Evolutionary conservation across 2,888 invertebrate genomes (phyloP).

Genomic region (Brachyptera putata): DNA sequence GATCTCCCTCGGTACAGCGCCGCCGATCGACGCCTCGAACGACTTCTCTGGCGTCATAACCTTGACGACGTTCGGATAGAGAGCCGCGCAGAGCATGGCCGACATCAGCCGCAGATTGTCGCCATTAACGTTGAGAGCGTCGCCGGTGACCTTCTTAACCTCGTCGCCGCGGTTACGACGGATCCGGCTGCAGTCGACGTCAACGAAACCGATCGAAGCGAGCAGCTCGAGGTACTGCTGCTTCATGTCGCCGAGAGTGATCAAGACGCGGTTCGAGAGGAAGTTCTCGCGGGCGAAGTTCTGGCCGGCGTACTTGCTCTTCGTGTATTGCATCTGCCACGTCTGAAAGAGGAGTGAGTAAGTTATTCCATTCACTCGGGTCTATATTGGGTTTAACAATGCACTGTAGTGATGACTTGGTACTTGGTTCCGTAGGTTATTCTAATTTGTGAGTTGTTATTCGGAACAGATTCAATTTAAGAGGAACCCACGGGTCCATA

Average conservation of each 20-base stretch:
- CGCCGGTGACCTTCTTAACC: slow-evolving; percentile 61
- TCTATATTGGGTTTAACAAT: too few species aligned
- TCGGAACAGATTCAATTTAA: slow-evolving; percentile 22
- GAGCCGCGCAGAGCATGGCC: slow-evolving; percentile 84
- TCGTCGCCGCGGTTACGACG: slow-evolving; percentile 50
- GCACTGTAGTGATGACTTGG: too few species aligned
- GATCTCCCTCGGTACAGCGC: slow-evolving; percentile 68
- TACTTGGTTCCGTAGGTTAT: too few species aligned
- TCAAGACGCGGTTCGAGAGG: slow-evolving; percentile 73
- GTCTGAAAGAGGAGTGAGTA: slow-evolving; percentile 54
- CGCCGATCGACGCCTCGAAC: slow-evolving; percentile 65
- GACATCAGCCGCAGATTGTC: slow-evolving; percentile 64
- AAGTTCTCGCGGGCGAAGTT: slow-evolving; percentile 80
- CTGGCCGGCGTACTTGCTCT: slow-evolving; percentile 65
- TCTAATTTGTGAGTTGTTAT: too few species aligned
- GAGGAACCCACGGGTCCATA: too few species aligned
- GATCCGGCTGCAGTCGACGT: slow-evolving; percentile 51
- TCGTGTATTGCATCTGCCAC: slow-evolving; percentile 69
- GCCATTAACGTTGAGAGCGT: slow-evolving; percentile 41
- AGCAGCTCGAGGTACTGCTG: slow-evolving; percentile 71
- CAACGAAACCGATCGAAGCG: slow-evolving; percentile 74
- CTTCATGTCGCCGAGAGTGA: slow-evolving; percentile 83
- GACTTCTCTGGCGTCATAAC: slow-evolving; percentile 75
- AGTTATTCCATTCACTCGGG: too few species aligned
- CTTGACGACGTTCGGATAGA: slow-evolving; percentile 90